Evolutionary conservation across 2,797 vertebrate genomes (phyloP).

Genomic region (Acomys russatus): DNA sequence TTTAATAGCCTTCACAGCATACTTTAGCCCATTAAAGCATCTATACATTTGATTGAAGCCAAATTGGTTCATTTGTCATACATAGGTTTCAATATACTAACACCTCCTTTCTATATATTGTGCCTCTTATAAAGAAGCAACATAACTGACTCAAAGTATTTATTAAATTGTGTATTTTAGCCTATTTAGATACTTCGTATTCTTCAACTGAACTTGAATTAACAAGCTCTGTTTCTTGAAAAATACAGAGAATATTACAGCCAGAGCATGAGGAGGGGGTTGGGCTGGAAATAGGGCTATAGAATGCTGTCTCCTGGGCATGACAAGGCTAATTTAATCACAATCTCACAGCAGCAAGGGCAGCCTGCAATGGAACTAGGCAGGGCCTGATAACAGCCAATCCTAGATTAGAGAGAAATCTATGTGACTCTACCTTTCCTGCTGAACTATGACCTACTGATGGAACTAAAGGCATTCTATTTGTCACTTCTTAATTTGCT

Average conservation of each 20-base stretch:
- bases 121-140: conserved; percentile 53
- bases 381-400: neutral
- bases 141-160: conserved; percentile 41
- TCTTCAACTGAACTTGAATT: conserved; percentile 13
- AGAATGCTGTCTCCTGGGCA: neutral
- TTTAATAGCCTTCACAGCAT: neutral
- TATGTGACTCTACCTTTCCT: neutral
- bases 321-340: neutral
- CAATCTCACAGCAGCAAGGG: neutral
- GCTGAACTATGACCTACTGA: neutral
- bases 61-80: conserved; percentile 8
- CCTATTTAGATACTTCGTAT: conserved; percentile 45
- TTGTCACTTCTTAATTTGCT: conserved; percentile 57
- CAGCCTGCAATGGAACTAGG: neutral
- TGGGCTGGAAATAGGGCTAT: neutral
- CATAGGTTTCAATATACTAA: neutral
- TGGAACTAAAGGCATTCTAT: conserved; percentile 13
- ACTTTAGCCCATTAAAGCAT: conserved; percentile 2
- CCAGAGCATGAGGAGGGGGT: neutral
- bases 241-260: neutral
- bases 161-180: conserved; percentile 43
- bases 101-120: neutral
- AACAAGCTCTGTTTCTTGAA: conserved; percentile 39
- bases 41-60: neutral
- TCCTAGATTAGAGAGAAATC: neutral